phyloP scores from a whole-genome alignment of 1,140 invertebrate genomes.

The Lepidurus arcticus region DNA sequence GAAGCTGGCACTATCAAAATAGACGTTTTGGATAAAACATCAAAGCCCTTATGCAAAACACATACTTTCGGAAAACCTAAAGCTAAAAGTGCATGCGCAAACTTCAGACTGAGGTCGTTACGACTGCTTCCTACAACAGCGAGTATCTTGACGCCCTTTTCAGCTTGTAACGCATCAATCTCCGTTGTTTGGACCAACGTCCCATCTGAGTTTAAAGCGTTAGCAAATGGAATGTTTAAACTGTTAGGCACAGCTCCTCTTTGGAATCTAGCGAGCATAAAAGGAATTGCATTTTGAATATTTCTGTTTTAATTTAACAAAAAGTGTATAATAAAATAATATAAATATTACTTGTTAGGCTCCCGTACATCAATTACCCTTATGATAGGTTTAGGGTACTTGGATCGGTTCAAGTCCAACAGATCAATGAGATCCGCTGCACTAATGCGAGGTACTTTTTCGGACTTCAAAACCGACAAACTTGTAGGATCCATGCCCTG shows the following conservation, averaged over 20 bases:
- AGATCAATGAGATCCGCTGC: constrained; percentile 74
- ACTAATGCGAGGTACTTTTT: constrained; percentile 75
- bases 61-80: constrained; percentile 53
- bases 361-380: constrained; percentile 70
- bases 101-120: constrained; percentile 49
- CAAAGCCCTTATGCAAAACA: constrained; percentile 52
- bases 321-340: neutral
- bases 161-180: constrained; percentile 52
- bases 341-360: constrained; percentile 59
- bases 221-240: constrained; percentile 78
- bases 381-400: constrained; percentile 57
- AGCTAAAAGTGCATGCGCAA: constrained; percentile 58
- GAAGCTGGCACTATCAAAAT: constrained; percentile 32
- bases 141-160: constrained; percentile 54
- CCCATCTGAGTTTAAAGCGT: constrained; percentile 58
- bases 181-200: constrained; percentile 55
- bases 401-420: constrained; percentile 48
- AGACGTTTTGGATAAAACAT: constrained; percentile 44
- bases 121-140: constrained; percentile 71
- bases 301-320: neutral
- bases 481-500: constrained; percentile 66
- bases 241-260: constrained; percentile 68
- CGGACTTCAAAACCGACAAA: constrained; percentile 59
- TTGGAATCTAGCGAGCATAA: constrained; percentile 54
- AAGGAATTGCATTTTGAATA: constrained; percentile 30